These are phyloP conservation scores for Hippocampus kuda DNA, from an alignment of 2,797 vertebrate genomes.

Conservation along the genomic window DNA sequence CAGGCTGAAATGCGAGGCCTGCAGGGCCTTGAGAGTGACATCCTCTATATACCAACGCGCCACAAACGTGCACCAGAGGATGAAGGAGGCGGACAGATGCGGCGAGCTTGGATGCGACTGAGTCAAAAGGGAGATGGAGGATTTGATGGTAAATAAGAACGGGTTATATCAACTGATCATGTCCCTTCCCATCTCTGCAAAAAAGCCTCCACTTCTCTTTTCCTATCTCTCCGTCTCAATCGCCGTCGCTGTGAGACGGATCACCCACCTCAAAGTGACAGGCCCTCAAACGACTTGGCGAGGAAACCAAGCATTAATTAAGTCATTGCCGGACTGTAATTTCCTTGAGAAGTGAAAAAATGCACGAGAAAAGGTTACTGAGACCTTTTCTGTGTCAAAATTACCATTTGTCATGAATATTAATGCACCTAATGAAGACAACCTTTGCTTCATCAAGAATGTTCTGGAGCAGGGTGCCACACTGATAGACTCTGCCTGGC, in stretches of 20 bases:
- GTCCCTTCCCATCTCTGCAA: conserved; percentile 56
- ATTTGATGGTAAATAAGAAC: conserved; percentile 55
- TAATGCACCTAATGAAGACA: conserved; percentile 99
- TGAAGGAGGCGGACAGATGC: conserved; percentile 29
- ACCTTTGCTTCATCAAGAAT: conserved; percentile 99
- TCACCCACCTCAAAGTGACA: conserved; percentile 90
- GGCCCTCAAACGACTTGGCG: conserved; percentile 80
- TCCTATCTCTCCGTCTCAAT: conserved; percentile 68
- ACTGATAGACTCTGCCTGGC: conserved; percentile 79
- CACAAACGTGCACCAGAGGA: conserved; percentile 23
- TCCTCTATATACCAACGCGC: conserved; percentile 57
- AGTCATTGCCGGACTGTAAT: conserved; percentile 99
- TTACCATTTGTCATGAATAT: conserved; percentile 99
- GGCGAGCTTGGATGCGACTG: conserved; percentile 4
- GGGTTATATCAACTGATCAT: conserved; percentile 42
- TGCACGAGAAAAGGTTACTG: conserved; percentile 99
- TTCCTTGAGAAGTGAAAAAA: conserved; percentile 99
- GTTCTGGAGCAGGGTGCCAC: conserved; percentile 97
- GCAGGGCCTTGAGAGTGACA: conserved; percentile 61
- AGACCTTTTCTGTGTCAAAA: conserved; percentile 99
- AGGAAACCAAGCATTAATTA: conserved; percentile 98
- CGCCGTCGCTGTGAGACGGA: conserved; percentile 79
- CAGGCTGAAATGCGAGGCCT: conserved; percentile 60
- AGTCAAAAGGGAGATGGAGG: conserved; percentile 28
- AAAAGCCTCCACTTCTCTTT: conserved; percentile 40